A percentile compares a stretch with the other conserved stretches of the same genome.
These are phyloP conservation scores for Ophthalmolycus amberensis DNA, from an alignment of 2,113 vertebrate genomes.

Conservation along the genomic window DNA sequence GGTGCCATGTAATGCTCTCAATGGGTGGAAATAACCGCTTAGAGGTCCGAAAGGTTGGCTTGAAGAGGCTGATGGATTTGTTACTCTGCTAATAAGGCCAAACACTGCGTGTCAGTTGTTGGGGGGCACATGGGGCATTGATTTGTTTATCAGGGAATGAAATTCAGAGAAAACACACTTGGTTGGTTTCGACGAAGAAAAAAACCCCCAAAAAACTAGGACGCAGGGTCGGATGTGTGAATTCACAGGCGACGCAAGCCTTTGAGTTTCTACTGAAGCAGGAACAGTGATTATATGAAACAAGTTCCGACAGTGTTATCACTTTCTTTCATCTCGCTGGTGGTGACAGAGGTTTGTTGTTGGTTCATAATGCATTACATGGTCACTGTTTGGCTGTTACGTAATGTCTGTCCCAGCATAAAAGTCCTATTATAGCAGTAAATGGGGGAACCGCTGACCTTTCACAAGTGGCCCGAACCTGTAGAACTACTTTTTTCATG, in stretches of 20 bases:
- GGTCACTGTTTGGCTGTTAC: constrained; percentile 15
- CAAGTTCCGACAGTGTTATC: neutral
- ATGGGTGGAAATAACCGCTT: constrained; percentile 45
- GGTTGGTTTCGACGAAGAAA: neutral
- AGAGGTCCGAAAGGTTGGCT: constrained; percentile 37
- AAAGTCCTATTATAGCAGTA: neutral
- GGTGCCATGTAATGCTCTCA: constrained; percentile 33
- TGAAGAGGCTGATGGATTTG: constrained; percentile 51
- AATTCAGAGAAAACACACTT: neutral
- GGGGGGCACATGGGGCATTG: neutral
- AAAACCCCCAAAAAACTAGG: neutral
- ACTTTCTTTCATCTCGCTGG: neutral
- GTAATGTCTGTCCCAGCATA: constrained; percentile 5
- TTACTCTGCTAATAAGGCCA: constrained; percentile 37
- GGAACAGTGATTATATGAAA: neutral
- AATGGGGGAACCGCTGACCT: neutral
- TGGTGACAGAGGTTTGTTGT: neutral
- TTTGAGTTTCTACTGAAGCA: constrained; percentile 1
- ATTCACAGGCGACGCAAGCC: neutral
- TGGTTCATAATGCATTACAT: constrained; percentile 18
- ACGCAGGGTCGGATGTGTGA: neutral
- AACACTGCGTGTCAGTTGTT: constrained; percentile 16
- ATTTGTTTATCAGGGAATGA: constrained; percentile 14
- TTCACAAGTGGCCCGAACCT: neutral
- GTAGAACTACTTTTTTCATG: neutral